A percentile compares a stretch with the other conserved stretches of the same genome.
phyloP scores from a whole-genome alignment of 2,888 invertebrate species.

The Drosophila subquinaria region DNA sequence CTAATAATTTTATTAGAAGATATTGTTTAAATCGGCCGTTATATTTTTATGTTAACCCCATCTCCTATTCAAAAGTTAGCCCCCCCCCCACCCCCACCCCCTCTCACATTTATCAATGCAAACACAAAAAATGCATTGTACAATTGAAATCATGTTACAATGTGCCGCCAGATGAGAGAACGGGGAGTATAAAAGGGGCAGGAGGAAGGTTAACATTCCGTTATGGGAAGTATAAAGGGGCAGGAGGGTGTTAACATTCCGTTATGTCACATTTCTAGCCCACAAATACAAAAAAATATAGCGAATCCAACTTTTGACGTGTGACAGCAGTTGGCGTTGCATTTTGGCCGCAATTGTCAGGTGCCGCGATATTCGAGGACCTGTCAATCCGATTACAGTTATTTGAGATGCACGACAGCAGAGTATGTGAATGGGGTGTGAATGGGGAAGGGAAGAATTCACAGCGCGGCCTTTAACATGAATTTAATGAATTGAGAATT shows the following conservation, averaged over 20 bases:
- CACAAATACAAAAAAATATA: constrained; percentile 39
- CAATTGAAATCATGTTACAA: constrained; percentile 47
- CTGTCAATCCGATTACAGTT: constrained; percentile 71
- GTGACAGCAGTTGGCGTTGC: constrained; percentile 73
- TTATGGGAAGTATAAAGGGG: constrained; percentile 20
- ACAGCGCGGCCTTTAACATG: neutral
- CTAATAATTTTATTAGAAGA: no score
- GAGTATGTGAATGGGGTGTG: neutral
- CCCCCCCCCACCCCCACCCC: no score
- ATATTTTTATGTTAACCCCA: neutral
- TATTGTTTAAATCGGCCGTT: neutral
- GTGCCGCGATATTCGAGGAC: constrained; percentile 76
- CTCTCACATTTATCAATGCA: constrained; percentile 1
- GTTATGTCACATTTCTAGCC: constrained; percentile 68
- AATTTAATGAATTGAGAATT: neutral
- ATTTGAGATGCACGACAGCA: constrained; percentile 45
- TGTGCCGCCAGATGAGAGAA: constrained; percentile 4
- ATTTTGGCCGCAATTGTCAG: constrained; percentile 78
- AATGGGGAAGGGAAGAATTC: neutral
- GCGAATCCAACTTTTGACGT: constrained; percentile 69
- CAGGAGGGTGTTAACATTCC: constrained; percentile 43
- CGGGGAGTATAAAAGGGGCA: neutral
- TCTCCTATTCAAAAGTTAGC: neutral
- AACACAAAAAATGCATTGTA: constrained; percentile 45
- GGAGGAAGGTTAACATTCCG: constrained; percentile 50